These are phyloP conservation scores for Schrankia costaestrigalis DNA, from an alignment of 2,888 invertebrate genomes.

Conservation along the genomic window DNA sequence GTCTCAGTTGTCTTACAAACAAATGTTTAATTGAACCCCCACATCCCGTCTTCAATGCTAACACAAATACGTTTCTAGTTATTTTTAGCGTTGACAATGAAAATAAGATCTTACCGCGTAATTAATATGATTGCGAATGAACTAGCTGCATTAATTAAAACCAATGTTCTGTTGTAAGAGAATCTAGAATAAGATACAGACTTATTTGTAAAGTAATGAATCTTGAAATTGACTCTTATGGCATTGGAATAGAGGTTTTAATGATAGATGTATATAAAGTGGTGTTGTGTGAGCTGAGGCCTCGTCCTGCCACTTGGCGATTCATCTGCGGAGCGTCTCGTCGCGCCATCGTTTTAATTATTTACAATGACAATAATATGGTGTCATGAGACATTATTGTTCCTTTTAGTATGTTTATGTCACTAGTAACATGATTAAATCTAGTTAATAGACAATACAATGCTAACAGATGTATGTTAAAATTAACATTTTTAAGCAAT, in stretches of 20 bases:
- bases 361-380: conserved; percentile 40
- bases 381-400: conserved; percentile 26
- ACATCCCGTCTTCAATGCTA: conserved; percentile 41
- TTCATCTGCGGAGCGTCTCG: conserved; percentile 38
- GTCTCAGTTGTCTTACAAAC: conserved; percentile 46
- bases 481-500: too few relatives aligned
- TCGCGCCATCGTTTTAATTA: conserved; percentile 39
- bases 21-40: conserved; percentile 45
- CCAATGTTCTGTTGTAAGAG: conserved; percentile 42
- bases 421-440: conserved; percentile 10
- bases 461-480: neutral
- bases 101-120: conserved; percentile 43
- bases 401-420: conserved; percentile 12
- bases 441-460: conserved; percentile 8
- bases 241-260: conserved; percentile 9
- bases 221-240: conserved; percentile 12
- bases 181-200: conserved; percentile 33
- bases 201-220: conserved; percentile 1
- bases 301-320: conserved; percentile 40
- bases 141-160: conserved; percentile 47
- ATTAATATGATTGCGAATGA: conserved; percentile 57
- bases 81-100: conserved; percentile 40
- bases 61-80: conserved; percentile 36
- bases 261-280: conserved; percentile 8
- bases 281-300: conserved; percentile 20